phyloP scores from a whole-genome alignment of 2,797 vertebrate genomes.

The Pseudotriccus pelzelni region DNA sequence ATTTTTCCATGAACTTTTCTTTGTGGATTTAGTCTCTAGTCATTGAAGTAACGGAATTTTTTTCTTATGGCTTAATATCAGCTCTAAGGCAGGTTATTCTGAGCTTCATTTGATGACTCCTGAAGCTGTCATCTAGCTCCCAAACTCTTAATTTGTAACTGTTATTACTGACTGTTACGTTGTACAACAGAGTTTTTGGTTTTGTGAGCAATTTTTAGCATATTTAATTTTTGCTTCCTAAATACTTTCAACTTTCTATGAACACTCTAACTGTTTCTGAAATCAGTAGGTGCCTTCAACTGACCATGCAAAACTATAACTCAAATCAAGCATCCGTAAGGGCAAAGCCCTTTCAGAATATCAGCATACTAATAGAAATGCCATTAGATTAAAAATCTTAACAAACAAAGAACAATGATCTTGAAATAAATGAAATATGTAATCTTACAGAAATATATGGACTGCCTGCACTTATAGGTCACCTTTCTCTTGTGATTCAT shows the following conservation, averaged over 20 bases:
- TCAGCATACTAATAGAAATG: not conserved
- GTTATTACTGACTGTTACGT: not conserved
- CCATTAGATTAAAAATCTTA: not conserved
- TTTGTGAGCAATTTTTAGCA: not conserved
- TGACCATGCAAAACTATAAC: not conserved
- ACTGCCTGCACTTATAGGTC: not conserved
- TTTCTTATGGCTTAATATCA: not conserved
- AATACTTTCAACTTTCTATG: not conserved
- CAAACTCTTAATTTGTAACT: not conserved
- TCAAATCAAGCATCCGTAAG: not conserved
- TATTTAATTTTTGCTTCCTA: not conserved
- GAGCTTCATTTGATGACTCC: not conserved
- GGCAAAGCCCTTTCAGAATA: not conserved
- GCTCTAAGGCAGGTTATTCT: not conserved
- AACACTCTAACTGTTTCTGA: not conserved
- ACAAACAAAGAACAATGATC: not conserved
- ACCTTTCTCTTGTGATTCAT: not conserved
- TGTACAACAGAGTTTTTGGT: not conserved
- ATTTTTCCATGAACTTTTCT: not conserved
- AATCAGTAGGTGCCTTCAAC: not conserved
- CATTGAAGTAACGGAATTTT: not conserved
- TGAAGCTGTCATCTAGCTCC: not conserved
- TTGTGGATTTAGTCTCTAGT: not conserved
- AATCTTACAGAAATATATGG: not conserved
- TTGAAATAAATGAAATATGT: not conserved